A percentile compares a stretch with the other conserved stretches of the same genome.
Evolutionary conservation across 2,797 vertebrate genomes (phyloP).

Genomic region (Tolypeutes matacus): DNA sequence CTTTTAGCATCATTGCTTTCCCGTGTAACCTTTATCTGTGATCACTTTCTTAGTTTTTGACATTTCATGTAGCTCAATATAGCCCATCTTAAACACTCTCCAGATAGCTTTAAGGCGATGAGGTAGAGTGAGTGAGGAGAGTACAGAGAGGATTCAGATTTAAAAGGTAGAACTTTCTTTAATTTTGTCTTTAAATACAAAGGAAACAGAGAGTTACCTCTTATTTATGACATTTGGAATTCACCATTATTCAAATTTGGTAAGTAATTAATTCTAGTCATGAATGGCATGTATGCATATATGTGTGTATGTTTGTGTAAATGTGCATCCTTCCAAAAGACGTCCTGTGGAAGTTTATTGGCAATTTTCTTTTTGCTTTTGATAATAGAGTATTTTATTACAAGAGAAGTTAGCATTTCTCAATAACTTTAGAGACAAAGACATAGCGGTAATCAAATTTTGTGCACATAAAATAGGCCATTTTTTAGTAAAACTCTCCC

Average conservation of each 20-base stretch:
- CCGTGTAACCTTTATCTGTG: not conserved
- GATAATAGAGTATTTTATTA: not conserved
- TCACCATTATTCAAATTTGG: not conserved
- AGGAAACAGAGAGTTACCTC: not conserved
- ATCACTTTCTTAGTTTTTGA: not conserved
- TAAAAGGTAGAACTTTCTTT: not conserved
- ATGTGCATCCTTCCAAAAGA: not conserved
- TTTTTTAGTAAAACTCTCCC: conserved; percentile 60
- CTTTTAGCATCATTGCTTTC: not conserved
- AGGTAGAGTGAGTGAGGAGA: not conserved
- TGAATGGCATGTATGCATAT: not conserved
- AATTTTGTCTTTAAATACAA: not conserved
- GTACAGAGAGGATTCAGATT: not conserved
- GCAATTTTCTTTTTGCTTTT: conserved; percentile 16
- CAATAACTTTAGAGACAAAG: conserved; percentile 30
- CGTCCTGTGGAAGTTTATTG: not conserved
- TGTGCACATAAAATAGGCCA: conserved; percentile 50
- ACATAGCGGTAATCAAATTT: conserved; percentile 56
- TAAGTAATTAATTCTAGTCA: not conserved
- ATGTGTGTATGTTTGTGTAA: not conserved
- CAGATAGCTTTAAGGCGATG: not conserved
- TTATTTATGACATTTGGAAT: not conserved
- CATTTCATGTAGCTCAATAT: not conserved
- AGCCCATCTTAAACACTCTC: not conserved
- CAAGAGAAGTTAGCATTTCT: not conserved